Percentiles rank a stretch among this genome's conserved stretches.
These are phyloP conservation scores for Diploptera punctata DNA, from an alignment of 2,888 invertebrate species.

Conservation along the genomic window DNA sequence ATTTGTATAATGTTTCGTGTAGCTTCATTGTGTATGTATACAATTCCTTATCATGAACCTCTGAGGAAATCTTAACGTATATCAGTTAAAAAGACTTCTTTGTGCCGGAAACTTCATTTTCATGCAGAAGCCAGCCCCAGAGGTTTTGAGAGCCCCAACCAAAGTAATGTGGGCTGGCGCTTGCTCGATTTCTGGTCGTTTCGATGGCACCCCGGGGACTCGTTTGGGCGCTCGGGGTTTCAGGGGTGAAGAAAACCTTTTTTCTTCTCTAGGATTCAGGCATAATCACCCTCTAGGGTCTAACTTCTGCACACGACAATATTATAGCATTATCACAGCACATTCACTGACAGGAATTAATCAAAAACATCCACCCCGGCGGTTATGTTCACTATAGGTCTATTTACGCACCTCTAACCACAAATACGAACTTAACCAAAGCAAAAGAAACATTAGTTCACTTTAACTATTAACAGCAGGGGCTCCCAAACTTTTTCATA, in stretches of 20 bases:
- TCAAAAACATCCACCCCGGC: too few relatives aligned
- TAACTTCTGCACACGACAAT: background rate
- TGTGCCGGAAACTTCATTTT: conserved; percentile 4
- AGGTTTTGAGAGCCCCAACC: background rate
- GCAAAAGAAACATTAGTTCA: too few relatives aligned
- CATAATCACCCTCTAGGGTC: conserved; percentile 1
- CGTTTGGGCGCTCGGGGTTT: background rate
- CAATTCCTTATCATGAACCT: background rate
- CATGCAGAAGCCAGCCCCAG: background rate
- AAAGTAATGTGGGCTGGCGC: background rate
- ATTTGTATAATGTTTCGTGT: too few relatives aligned
- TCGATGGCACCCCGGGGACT: conserved; percentile 19
- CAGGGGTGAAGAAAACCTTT: background rate
- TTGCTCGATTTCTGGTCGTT: conserved; percentile 9
- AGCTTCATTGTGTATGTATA: background rate
- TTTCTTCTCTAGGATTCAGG: background rate
- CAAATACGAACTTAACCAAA: too few relatives aligned
- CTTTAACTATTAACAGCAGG: too few relatives aligned
- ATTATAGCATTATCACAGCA: conserved; percentile 4
- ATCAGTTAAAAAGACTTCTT: background rate
- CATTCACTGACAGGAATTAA: background rate
- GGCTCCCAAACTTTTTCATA: too few relatives aligned
- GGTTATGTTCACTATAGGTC: too few relatives aligned
- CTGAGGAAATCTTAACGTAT: background rate
- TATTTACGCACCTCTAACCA: too few relatives aligned